Conservation (phyloP, 2,113 vertebrate genomes). For the Phyllostomus hastatus region DNA sequence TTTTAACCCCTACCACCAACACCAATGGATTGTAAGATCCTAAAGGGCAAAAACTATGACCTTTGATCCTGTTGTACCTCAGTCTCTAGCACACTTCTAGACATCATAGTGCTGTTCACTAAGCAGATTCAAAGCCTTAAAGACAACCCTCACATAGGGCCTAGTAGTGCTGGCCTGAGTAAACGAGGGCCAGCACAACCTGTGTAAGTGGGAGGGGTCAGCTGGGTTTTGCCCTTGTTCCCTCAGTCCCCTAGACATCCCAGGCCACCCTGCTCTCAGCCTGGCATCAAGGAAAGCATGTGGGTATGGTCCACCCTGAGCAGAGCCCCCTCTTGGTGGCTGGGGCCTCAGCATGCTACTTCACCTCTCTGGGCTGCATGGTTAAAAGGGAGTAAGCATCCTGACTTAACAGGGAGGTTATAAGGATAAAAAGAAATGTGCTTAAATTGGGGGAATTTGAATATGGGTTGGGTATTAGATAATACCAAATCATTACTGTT, state of each 20-base stretch:
- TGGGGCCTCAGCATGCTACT: background rate
- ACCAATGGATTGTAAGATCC: background rate
- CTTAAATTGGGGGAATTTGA: background rate
- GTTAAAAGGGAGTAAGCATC: too few relatives aligned
- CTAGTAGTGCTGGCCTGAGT: accelerated
- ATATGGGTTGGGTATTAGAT: background rate
- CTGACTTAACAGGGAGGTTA: background rate
- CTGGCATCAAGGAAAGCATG: background rate
- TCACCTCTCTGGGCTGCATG: background rate
- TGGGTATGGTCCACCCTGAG: background rate
- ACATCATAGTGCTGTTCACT: background rate
- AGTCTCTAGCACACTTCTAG: background rate
- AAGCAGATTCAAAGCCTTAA: background rate
- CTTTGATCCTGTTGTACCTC: too few relatives aligned
- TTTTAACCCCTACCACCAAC: background rate
- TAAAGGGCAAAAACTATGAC: background rate
- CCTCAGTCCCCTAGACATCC: background rate
- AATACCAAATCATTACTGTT: background rate
- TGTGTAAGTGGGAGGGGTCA: accelerated
- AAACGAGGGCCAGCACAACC: background rate
- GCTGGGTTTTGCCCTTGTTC: background rate
- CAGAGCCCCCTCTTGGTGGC: background rate
- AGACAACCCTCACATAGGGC: background rate
- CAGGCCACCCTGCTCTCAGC: background rate
- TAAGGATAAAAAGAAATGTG: background rate